Evolutionary conservation across 92 coral and sea anemone species (phyloP).

Genomic region (Pocillopora meandrina): DNA sequence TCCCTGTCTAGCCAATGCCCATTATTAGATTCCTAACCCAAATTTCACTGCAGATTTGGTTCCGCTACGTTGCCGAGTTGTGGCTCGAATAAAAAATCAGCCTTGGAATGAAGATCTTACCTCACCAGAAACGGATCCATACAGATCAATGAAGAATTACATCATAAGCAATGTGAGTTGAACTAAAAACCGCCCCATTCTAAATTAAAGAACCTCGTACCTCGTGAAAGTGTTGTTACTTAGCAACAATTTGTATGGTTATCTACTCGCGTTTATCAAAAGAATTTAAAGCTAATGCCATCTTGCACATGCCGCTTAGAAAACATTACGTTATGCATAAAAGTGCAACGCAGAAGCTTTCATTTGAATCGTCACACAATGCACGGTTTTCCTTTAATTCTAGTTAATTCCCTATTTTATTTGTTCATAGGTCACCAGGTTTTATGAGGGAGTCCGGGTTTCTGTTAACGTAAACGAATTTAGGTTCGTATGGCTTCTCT

Average conservation of each 20-base stretch:
- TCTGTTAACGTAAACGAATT: not conserved
- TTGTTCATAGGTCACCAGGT: constrained; percentile 10
- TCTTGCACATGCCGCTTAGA: not conserved
- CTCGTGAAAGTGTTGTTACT: not conserved
- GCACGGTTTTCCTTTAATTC: not conserved
- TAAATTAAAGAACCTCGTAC: not conserved
- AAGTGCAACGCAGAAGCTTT: not conserved
- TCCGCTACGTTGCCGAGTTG: constrained; percentile 1
- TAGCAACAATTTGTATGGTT: not conserved
- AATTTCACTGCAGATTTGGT: not conserved
- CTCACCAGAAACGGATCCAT: constrained; percentile 9
- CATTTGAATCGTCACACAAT: not conserved
- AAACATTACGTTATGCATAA: not conserved
- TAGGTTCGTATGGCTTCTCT: not conserved
- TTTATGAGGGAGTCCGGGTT: not conserved
- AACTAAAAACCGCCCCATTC: too few species aligned
- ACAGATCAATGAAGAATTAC: constrained; percentile 7
- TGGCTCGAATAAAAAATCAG: not conserved
- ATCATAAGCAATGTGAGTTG: constrained; percentile 27
- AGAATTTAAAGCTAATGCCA: not conserved
- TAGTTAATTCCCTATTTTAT: too few species aligned
- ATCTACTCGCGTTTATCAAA: not conserved
- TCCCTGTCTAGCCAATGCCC: too few species aligned
- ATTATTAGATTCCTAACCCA: not conserved
- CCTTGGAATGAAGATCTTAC: constrained; percentile 11